phyloP scores from a whole-genome alignment of 2,797 vertebrate species.

The Macroramphosus scolopax region DNA sequence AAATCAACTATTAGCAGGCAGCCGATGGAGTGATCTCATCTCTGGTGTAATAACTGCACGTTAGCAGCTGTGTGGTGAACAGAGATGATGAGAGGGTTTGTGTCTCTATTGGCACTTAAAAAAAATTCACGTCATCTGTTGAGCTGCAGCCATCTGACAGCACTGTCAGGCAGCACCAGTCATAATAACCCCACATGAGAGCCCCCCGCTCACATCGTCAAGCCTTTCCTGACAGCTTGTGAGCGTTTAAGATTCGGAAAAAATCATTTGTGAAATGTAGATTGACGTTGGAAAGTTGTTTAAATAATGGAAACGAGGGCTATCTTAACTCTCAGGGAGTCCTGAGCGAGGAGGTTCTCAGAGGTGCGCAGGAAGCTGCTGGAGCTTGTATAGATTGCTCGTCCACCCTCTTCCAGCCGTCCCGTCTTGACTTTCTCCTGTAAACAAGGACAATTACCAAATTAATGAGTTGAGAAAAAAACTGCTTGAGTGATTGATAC shows the following conservation, averaged over 20 bases:
- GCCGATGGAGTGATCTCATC: too few relatives aligned
- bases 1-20: too few relatives aligned
- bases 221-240: constrained; percentile 38
- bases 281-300: constrained; percentile 12
- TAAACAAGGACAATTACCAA: constrained; percentile 84
- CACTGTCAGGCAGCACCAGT: constrained; percentile 29
- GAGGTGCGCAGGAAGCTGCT: too few relatives aligned
- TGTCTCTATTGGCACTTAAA: constrained; percentile 12
- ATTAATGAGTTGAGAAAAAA: constrained; percentile 77
- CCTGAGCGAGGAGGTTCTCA: constrained; percentile 14
- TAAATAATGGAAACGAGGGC: neutral
- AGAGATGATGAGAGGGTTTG: constrained; percentile 9
- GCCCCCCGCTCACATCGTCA: constrained; percentile 21
- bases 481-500: constrained; percentile 78
- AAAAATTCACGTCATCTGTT: constrained; percentile 28
- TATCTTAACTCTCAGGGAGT: too few relatives aligned
- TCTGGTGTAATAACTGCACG: neutral
- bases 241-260: constrained; percentile 8
- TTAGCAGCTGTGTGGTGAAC: constrained; percentile 2
- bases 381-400: constrained; percentile 24
- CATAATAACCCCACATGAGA: constrained; percentile 31
- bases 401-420: constrained; percentile 50
- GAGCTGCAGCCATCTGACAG: constrained; percentile 44
- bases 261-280: neutral
- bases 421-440: constrained; percentile 68